Evolutionary conservation across 2,888 invertebrate genomes (phyloP), one percentile per base, ranked within the genome.

Genomic region (Pelosia muscerda): DNA sequence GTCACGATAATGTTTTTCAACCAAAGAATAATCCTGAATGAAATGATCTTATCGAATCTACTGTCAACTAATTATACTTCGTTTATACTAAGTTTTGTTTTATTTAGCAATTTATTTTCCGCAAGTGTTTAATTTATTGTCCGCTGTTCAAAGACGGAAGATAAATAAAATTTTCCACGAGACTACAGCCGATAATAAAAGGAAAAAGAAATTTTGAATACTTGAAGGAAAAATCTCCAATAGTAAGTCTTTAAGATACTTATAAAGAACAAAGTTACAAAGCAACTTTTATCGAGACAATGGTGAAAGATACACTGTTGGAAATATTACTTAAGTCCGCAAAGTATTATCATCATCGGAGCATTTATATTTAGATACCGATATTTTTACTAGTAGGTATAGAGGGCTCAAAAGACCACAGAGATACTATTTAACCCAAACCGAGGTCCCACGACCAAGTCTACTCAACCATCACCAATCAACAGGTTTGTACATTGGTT

Each of bases 101-200:
- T 22, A 13, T 59, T 55, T 28, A 26, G 6, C 49, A 22, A 62
- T 62, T 59, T 63, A 63, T 22, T 57, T 54, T 34, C 56, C 31
- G 22, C 15, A 49, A 53, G 49, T 22, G 15, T 63, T 71, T 67
- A 56, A 34, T 65, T 56, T 66, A 13, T 19, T 65, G 49, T 62
- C 26, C 55, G 5, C 2, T 54, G 22, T 60, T 53, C 42, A 64
- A 57, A 67, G 65, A 61, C 28, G 53, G 8, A 60, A 64, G 23
- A 61, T 38, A 53, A 42, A 63, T 60, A 63, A 66, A 63, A 63
- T 6, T 58, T 67, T 65, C 57, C 57, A 54, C 26, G 22, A 31
- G 57, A 67, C 42, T 56, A 23, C 22, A 57, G 54, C n/a, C 61
- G 19, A 54, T 26, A 57, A 57, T 49, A 62, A 34, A 66, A 57